Base-by-base conservation (phyloP, 1,140 invertebrate species). In the Orussus abietinus region DNA sequence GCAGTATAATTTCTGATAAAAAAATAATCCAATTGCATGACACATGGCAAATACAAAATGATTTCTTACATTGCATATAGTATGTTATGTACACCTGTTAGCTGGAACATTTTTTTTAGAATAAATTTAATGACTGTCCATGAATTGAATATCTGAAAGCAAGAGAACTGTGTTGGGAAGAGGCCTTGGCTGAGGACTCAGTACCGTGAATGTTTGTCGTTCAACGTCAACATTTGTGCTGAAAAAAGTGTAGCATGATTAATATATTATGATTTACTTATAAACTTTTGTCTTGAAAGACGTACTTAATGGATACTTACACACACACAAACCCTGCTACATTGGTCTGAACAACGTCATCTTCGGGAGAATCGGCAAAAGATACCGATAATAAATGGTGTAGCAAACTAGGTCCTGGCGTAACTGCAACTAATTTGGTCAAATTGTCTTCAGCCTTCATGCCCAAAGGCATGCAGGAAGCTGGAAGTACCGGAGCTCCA, bases 391-490 rank as follows among this genome's bases (percentile, higher is more conserved):
- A 72, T 13, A 98, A 71, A 66, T 95, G 90, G 76, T 97, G 91
- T 2, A 92, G 67, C 7, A 98, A 75, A 51, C 81, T 81, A 0
- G 80, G 72, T 30, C 84, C 80, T 14, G 88, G 84, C 4, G 78
- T 77, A n/a, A 95, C 80, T 1, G 82, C 74, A 5, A 96, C 90
- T 30, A 97, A 72, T 76, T 96, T 96, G 0, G 91, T 96, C 53
- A 89, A 77, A 66, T 92, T 91, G 69, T 98, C 93, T 60, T 92
- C 87, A 0, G 85, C 80, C 61, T 92, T 92, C 90, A 96, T 96
- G 17, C 94, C 94, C 28, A 96, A 76, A 5, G 96, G 96, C 80
- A 98, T 85, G 62, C 92, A 95, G 1, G 92, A 95, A 57, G 92
- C 91, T 1, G 94, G 94, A 31, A 98, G 68, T 2, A 88, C 80